Conservation (phyloP, 2,797 vertebrate genomes). For the Coranthus polyacanthus region DNA sequence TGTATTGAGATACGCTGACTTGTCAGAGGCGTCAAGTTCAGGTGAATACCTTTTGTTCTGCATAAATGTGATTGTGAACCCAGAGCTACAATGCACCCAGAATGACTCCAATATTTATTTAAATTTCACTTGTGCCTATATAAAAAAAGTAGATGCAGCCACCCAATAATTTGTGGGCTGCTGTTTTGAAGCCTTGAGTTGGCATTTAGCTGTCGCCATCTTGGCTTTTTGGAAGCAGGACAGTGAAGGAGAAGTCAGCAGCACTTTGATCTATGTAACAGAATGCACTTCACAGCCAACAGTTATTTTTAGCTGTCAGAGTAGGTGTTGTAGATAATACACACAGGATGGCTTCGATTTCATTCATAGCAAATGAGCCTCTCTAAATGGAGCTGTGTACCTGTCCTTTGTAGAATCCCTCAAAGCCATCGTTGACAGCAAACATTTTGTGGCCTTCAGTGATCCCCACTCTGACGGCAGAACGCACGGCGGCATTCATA, state of each 20-base stretch:
- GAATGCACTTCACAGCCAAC: background rate
- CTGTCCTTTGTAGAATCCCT: constrained; percentile 92
- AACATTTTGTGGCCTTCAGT: constrained; percentile 94
- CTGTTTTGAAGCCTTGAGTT: too few species aligned
- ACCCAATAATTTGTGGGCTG: too few species aligned
- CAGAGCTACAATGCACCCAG: too few species aligned
- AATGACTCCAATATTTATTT: too few species aligned
- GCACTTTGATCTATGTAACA: background rate
- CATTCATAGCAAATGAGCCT: too few species aligned
- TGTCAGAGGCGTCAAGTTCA: background rate
- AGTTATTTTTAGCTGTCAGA: background rate
- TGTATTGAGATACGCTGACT: background rate
- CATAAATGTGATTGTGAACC: background rate
- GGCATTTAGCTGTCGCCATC: too few species aligned
- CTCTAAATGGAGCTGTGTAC: constrained; percentile 62
- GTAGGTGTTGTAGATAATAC: background rate
- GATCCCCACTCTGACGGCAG: constrained; percentile 93
- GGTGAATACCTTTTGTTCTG: background rate
- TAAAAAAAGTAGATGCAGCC: too few species aligned
- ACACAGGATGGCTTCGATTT: background rate
- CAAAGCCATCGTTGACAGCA: constrained; percentile 92
- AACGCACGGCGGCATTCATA: constrained; percentile 95
- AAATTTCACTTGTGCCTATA: too few species aligned
- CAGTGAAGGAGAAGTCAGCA: too few species aligned
- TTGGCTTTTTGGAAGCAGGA: too few species aligned